phyloP scores from a whole-genome alignment of 1,140 invertebrate species.

The Lepidostoma basale region DNA sequence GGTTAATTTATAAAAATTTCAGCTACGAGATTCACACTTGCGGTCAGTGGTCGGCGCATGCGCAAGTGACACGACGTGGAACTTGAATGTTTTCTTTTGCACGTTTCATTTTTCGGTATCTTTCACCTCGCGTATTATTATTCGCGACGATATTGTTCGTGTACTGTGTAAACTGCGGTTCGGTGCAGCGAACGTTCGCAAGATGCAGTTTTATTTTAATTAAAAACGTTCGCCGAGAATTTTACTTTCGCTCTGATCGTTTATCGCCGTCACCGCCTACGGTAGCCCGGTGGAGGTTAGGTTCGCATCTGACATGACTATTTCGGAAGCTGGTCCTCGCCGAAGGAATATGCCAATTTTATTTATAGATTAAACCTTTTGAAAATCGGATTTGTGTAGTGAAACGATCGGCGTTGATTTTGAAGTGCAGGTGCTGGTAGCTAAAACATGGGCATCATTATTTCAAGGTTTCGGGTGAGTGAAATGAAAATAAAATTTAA shows the following conservation, averaged over 20 bases:
- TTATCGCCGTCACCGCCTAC: background rate
- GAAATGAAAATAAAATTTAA: background rate
- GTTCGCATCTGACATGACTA: background rate
- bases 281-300: background rate
- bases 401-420: background rate
- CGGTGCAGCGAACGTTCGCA: too few relatives aligned
- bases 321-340: background rate
- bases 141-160: background rate
- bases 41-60: background rate
- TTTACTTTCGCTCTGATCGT: too few relatives aligned
- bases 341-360: slow-evolving; percentile 16
- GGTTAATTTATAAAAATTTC: too few relatives aligned
- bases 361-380: slow-evolving; percentile 4
- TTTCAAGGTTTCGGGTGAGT: slow-evolving; percentile 35
- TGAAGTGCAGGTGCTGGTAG: background rate
- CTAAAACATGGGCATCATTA: slow-evolving; percentile 19
- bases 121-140: background rate
- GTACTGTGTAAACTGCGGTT: background rate
- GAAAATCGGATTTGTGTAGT: background rate
- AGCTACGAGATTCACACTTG: background rate
- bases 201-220: background rate
- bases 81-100: background rate
- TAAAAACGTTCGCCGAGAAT: background rate
- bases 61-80: background rate
- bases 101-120: background rate